Evolutionary conservation across 2,797 vertebrate genomes (phyloP).

Genomic region (Hippopotamyrus pictus): DNA sequence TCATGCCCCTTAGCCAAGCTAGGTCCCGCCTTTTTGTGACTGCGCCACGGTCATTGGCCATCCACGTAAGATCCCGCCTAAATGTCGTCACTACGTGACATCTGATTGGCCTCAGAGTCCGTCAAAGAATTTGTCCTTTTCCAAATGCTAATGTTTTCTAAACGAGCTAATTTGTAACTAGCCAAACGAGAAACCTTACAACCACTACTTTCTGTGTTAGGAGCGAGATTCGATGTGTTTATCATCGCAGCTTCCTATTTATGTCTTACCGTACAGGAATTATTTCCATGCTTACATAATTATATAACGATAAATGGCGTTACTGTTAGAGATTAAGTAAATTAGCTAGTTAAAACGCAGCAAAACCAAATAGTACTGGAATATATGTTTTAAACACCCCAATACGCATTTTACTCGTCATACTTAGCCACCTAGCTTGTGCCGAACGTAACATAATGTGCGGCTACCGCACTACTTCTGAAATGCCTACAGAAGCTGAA

Average conservation of each 20-base stretch:
- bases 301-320: not conserved
- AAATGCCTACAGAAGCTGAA: not conserved
- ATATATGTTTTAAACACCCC: not conserved
- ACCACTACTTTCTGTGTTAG: not conserved
- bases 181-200: not conserved
- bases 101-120: constrained; percentile 10
- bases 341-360: not conserved
- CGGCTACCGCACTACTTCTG: not conserved
- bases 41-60: constrained; percentile 41
- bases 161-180: not conserved
- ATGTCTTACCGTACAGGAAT: not conserved
- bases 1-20: constrained; percentile 9
- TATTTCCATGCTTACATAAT: not conserved
- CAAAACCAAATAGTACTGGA: not conserved
- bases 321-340: not conserved
- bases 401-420: not conserved
- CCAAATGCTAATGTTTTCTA: constrained; percentile 39
- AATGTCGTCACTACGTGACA: too few species aligned
- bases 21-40: constrained; percentile 33
- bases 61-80: not conserved
- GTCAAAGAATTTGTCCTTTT: constrained; percentile 59
- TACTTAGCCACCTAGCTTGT: not conserved
- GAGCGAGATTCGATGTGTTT: not conserved
- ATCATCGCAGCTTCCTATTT: not conserved
- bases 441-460: not conserved